Evolutionary conservation across 1,140 invertebrate genomes (phyloP).

Genomic region (Penaeus indicus): DNA sequence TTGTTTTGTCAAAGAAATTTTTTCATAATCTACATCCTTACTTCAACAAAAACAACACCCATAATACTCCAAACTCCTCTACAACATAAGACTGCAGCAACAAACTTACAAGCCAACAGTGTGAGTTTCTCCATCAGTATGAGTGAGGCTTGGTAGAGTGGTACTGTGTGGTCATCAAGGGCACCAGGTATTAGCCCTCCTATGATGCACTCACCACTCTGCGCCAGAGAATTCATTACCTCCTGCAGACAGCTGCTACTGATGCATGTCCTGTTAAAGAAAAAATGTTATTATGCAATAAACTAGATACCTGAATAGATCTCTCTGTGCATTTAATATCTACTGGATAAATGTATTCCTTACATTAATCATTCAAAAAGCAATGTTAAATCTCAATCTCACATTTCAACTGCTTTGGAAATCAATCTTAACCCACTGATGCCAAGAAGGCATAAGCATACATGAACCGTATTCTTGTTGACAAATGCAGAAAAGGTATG

Average conservation of each 20-base stretch:
- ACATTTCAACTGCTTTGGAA: not conserved
- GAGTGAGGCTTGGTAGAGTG: constrained; percentile 49
- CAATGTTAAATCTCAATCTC: not conserved
- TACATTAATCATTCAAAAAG: too few species aligned
- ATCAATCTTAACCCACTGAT: not conserved
- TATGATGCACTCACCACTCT: constrained; percentile 43
- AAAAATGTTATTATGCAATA: too few species aligned
- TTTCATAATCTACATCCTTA: not conserved
- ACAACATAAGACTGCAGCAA: not conserved
- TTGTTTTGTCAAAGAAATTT: too few species aligned
- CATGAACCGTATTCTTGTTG: too few species aligned
- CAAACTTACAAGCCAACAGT: constrained; percentile 50
- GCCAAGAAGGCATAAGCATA: too few species aligned
- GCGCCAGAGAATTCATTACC: constrained; percentile 51
- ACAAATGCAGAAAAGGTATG: too few species aligned
- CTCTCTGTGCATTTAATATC: too few species aligned
- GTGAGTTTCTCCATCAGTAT: constrained; percentile 55
- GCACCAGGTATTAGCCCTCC: not conserved
- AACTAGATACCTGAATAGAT: too few species aligned
- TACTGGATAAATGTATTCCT: too few species aligned
- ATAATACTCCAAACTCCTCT: not conserved
- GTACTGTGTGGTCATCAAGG: constrained; percentile 36
- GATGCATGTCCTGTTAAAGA: constrained; percentile 40
- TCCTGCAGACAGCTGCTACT: constrained; percentile 50
- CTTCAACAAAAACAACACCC: not conserved